Conservation (phyloP, 2,113 vertebrate species). For the Cacatua alba region DNA sequence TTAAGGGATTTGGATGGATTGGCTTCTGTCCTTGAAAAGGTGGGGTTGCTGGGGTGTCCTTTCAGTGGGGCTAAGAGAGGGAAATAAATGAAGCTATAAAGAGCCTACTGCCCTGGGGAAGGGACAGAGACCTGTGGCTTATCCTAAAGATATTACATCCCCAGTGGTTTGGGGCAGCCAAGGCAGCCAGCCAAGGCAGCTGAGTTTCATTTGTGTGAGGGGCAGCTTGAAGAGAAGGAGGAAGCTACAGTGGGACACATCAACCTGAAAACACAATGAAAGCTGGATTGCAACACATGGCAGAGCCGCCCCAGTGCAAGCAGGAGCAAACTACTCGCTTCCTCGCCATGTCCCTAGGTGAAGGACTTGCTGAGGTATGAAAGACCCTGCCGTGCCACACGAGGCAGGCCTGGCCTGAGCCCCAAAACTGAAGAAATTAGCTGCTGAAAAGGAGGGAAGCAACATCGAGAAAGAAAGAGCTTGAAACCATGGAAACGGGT, state of each 20-base stretch:
- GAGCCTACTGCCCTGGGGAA: background rate
- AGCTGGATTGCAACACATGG: background rate
- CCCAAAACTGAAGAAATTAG: background rate
- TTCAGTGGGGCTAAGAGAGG: background rate
- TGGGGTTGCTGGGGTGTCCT: background rate
- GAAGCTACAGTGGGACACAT: background rate
- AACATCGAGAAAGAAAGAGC: background rate
- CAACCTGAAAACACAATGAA: background rate
- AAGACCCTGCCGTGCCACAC: background rate
- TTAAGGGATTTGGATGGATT: background rate
- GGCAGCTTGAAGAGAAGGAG: background rate
- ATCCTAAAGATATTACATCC: background rate
- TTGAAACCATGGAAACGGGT: slow-evolving; percentile 70
- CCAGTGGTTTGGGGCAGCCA: background rate
- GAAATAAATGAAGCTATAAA: background rate
- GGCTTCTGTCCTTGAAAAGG: background rate
- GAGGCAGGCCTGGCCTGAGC: background rate
- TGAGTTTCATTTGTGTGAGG: background rate
- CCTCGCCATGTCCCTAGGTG: background rate
- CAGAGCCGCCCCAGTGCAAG: background rate
- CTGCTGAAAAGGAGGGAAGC: slow-evolving; percentile 39
- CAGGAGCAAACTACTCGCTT: background rate
- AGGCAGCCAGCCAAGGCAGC: background rate
- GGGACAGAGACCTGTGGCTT: background rate
- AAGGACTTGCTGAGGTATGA: background rate